phyloP scores from a whole-genome alignment of 1,140 invertebrate genomes.

The Pachyrhynchus sulphureomaculatus region DNA sequence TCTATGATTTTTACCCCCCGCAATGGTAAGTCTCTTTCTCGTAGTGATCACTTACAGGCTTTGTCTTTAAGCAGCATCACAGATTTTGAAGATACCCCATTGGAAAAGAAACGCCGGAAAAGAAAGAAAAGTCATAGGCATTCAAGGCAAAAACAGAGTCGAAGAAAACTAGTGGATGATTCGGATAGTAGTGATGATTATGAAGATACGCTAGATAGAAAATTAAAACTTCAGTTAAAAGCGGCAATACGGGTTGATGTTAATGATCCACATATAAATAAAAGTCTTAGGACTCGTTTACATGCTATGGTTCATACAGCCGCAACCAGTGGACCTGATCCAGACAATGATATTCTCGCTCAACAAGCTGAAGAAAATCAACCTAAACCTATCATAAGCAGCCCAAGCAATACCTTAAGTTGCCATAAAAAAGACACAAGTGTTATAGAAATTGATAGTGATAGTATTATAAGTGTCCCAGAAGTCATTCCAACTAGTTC shows the following conservation, averaged over 20 bases:
- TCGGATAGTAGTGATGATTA: conserved; percentile 37
- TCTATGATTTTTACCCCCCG: conserved; percentile 36
- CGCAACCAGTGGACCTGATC: neutral
- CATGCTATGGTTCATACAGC: conserved; percentile 30
- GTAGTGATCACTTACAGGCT: conserved; percentile 43
- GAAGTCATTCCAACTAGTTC: neutral
- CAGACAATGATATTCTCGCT: neutral
- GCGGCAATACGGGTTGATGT: conserved; percentile 41
- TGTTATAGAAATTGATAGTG: neutral
- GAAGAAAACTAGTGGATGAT: conserved; percentile 15
- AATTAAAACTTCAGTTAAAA: conserved; percentile 40
- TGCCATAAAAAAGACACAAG: no score
- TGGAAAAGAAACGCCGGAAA: conserved; percentile 7
- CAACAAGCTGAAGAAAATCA: neutral
- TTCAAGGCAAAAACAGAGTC: conserved; percentile 18
- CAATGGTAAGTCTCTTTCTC: conserved; percentile 46
- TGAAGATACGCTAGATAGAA: conserved; percentile 3
- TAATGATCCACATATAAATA: conserved; percentile 36
- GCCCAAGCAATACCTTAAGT: no score
- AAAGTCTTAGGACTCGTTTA: conserved; percentile 36
- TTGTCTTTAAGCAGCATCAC: conserved; percentile 49
- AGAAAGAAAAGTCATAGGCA: conserved; percentile 17
- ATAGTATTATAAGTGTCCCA: neutral
- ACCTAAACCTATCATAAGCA: no score
- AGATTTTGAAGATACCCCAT: conserved; percentile 27